Conservation (phyloP, 2,113 vertebrate genomes). For the Triplophysa tibetana region DNA sequence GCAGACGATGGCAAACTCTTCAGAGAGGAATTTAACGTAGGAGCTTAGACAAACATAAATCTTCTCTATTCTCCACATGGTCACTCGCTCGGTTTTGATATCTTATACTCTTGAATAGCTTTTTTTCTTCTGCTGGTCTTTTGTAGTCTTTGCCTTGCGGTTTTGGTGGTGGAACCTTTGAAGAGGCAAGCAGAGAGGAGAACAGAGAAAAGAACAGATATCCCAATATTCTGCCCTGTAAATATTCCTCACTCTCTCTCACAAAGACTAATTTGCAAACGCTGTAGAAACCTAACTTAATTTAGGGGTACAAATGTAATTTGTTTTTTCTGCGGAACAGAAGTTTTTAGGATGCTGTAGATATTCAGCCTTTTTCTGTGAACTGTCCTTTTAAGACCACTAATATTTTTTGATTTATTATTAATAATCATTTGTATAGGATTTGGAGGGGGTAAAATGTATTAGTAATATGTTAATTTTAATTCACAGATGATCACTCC, state of each 20-base stretch:
- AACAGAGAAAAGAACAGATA: constrained; percentile 99
- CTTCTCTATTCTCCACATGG: neutral
- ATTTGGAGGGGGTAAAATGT: neutral
- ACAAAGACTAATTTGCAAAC: neutral
- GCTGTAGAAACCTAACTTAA: neutral
- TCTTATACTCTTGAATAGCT: neutral
- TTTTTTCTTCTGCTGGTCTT: constrained; percentile 6
- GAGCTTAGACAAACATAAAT: constrained; percentile 47
- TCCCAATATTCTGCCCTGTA: constrained; percentile 97
- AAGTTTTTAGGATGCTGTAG: no score
- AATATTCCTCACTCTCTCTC: constrained; percentile 61
- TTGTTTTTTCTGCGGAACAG: no score
- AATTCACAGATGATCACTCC: constrained; percentile 87
- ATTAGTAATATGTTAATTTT: constrained; percentile 17
- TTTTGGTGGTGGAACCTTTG: constrained; percentile 81
- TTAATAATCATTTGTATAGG: neutral
- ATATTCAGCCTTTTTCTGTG: no score
- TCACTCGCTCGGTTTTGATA: neutral
- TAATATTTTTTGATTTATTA: neutral
- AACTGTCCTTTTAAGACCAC: no score
- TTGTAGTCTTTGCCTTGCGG: constrained; percentile 85
- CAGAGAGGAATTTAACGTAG: constrained; percentile 94
- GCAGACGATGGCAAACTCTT: constrained; percentile 94
- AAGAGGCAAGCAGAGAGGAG: constrained; percentile 91
- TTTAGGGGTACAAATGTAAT: no score